Conservation (phyloP, 30 jellyfish, hydroid and myxozoan genomes). For the Cassiopea xamachana region DNA sequence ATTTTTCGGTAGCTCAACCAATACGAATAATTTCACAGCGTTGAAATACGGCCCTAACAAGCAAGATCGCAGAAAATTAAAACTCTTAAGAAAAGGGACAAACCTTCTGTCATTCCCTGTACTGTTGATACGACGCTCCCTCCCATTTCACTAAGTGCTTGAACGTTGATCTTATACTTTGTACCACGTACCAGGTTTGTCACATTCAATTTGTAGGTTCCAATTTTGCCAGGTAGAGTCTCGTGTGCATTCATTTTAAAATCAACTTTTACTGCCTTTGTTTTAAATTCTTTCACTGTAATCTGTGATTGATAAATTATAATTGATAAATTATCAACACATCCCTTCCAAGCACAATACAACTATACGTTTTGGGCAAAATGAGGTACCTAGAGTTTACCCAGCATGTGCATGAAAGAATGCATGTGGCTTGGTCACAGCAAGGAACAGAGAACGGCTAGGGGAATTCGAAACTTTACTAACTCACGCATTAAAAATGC, state of each 20-base stretch:
- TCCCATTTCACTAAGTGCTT: conserved; percentile 49
- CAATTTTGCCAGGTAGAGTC: conserved; percentile 29
- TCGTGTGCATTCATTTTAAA: conserved; percentile 36
- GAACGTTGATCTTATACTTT: conserved; percentile 14
- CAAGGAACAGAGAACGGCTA: too few species aligned
- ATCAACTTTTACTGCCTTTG: conserved; percentile 3
- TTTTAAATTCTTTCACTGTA: conserved; percentile 19
- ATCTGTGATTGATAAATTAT: conserved; percentile 1
- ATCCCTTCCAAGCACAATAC: not conserved
- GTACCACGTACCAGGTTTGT: conserved; percentile 31
- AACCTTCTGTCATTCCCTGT: conserved; percentile 34
- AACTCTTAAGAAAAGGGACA: not conserved
- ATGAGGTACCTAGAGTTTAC: too few species aligned
- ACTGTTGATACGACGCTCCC: conserved; percentile 19
- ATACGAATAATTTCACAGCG: too few species aligned
- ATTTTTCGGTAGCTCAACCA: too few species aligned
- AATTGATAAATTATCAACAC: not conserved
- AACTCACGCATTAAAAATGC: too few species aligned
- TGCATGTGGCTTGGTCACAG: too few species aligned
- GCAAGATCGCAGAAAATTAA: not conserved
- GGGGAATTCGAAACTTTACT: too few species aligned
- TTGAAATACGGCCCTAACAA: not conserved
- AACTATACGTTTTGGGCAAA: not conserved
- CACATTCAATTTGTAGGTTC: conserved; percentile 31
- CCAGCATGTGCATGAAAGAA: too few species aligned